Evolutionary conservation across 2,888 invertebrate species (phyloP), one percentile per base, ranked within the genome.

Genomic region (Drosophila basisetae): DNA sequence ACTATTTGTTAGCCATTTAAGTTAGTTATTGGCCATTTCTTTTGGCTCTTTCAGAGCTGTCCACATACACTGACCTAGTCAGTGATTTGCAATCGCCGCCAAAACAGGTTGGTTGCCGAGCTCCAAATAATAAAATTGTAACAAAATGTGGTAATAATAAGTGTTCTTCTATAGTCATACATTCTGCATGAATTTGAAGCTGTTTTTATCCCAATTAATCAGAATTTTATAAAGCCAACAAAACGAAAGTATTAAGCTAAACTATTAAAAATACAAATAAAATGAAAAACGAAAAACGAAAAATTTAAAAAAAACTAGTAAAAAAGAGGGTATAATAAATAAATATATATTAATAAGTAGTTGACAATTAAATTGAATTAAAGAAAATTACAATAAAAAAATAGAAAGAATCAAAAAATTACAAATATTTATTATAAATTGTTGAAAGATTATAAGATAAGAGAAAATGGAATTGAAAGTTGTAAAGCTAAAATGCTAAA

Each of bases 31-130:
- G 55, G 28, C 53, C 73, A 80, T 84, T 82, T 77, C 73, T 67
- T 67, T 53, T 28, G 18, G 33, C 28, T 22, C 60, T 50, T 59
- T 58, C 47, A 41, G 41, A 30, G 35, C 67, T 59, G 33, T 50
- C 68, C 41, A 72, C 73, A 73, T 65, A 62, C 60, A 84, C 82
- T 84, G 87, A 87, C 84, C 84, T 73, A 86, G 78, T 84, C 73
- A 74, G 66, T 63, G 41, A 18, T 53, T 73, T 56, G 56, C 52
- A 59, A 71, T 41, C 22, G n/a, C 63, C 55, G 37, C 53, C 10
- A 43, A 79, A 83, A 84, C 83, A 59, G 75, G 84, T 83, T 86
- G 61, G 22, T 2, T 37, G 31, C 49, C 55, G 50, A 28, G 56
- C 62, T 28, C 50, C 64, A 73, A 72, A 35, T 56, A 33, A 56